Base-by-base conservation (phyloP, 1,140 invertebrate species). In the Pseudobourletiella spinata region DNA sequence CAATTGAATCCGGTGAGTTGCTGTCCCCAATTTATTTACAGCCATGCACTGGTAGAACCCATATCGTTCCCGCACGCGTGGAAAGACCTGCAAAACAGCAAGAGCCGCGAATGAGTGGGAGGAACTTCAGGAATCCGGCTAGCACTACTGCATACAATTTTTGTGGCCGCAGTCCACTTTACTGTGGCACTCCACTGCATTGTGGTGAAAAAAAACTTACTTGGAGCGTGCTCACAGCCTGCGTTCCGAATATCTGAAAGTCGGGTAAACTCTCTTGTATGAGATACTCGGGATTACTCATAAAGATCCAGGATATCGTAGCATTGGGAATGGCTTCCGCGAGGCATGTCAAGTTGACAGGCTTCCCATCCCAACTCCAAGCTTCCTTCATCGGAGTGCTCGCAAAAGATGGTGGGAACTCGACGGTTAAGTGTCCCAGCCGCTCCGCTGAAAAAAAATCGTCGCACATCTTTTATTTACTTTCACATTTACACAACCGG, bases 251-350 rank as follows among this genome's bases (percentile, higher is more conserved):
- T 39, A 86, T 81, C 29, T 77, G 76, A 1, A 88, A 78, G 59
- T 77, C 77, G 0, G 70, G 71, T 35, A 82, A 81, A 11, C 75
- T 76, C 6, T 80, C 73, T 52, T 83, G 77, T 57, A 16, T 67
- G 32, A 44, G 46, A 16, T 66, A 65, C 46, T 74, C 70, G 4
- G 73, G 67, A 48, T 72, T 59, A 15, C 73, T 74, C 22, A 74
- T 77, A 55, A 79, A 81, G 71, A 79, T 82, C 91, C 91, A 95
- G 63, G 82, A 81, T 64, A 94, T 89, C 1, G 91, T 93, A 1
- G 92, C 91, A 74, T 95, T 94, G 0, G 92, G 92, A 71, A 95
- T 90, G 65, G 87, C 84, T 74, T 88, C 85, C 14, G 89, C 89
- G n/a, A 89, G 78, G 72, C 91, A 95, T 30, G 86, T 89, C 0